Conservation (phyloP, 2,888 invertebrate species). For the Neria commutata region DNA sequence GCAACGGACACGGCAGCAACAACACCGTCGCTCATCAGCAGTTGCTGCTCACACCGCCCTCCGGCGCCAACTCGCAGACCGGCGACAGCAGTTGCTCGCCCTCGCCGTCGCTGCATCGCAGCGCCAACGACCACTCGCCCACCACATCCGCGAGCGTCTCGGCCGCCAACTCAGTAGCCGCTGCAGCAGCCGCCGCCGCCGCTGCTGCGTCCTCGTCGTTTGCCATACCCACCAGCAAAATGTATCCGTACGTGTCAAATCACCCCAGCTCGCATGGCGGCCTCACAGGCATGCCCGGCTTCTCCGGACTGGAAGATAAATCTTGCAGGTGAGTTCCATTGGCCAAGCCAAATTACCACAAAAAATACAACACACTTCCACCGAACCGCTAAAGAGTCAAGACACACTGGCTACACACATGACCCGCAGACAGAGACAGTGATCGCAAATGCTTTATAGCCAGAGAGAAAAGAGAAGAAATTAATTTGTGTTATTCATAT, state of each 20-base stretch:
- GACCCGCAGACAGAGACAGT: no score
- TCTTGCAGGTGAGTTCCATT: conserved; percentile 59
- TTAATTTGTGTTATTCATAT: no score
- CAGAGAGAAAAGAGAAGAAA: no score
- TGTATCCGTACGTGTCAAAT: conserved; percentile 90
- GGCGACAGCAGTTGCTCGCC: conserved; percentile 55
- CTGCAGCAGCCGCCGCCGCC: conserved; percentile 47
- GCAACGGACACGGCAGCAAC: conserved; percentile 28
- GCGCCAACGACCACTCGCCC: conserved; percentile 60
- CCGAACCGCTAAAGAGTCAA: no score
- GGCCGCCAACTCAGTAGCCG: conserved; percentile 63
- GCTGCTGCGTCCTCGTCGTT: conserved; percentile 59
- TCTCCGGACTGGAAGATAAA: conserved; percentile 62
- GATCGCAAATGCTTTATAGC: no score
- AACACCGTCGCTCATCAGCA: conserved; percentile 33
- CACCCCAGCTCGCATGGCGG: conserved; percentile 75
- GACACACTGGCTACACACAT: no score
- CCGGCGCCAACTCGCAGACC: conserved; percentile 53
- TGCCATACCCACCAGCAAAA: conserved; percentile 75
- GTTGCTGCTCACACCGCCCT: conserved; percentile 52
- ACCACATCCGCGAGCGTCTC: conserved; percentile 63
- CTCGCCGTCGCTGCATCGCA: conserved; percentile 50
- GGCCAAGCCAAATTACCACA: no score
- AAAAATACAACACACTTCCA: no score
- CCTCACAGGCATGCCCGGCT: conserved; percentile 74